These are phyloP conservation scores for Bathynomus jamesi DNA, from an alignment of 1,140 invertebrate genomes.

Conservation along the genomic window DNA sequence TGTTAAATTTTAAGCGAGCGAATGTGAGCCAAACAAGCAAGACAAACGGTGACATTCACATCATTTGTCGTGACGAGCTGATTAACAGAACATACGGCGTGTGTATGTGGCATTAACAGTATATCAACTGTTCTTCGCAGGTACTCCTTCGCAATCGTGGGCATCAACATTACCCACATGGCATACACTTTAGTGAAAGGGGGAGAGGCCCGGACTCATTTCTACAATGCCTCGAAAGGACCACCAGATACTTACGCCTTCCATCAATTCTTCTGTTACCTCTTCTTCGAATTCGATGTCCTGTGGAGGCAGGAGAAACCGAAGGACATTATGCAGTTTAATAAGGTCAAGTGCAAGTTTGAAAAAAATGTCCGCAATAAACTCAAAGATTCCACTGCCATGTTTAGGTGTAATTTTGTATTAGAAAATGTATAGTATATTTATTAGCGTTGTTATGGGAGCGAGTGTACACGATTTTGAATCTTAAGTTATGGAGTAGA, in stretches of 20 bases:
- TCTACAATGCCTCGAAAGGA: slow-evolving; percentile 63
- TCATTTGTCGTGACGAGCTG: too few relatives aligned
- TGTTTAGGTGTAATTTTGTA: slow-evolving; percentile 64
- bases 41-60: too few relatives aligned
- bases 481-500: too few relatives aligned
- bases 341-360: slow-evolving; percentile 72
- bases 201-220: slow-evolving; percentile 78
- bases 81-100: too few relatives aligned
- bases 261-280: slow-evolving; percentile 87
- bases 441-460: too few relatives aligned
- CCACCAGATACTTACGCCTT: slow-evolving; percentile 66
- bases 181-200: slow-evolving; percentile 69
- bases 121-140: too few relatives aligned
- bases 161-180: slow-evolving; percentile 92
- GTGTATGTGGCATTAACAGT: too few relatives aligned
- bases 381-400: slow-evolving; percentile 55
- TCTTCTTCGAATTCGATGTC: slow-evolving; percentile 88
- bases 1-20: too few relatives aligned
- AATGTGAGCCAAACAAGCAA: too few relatives aligned
- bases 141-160: slow-evolving; percentile 63
- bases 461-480: too few relatives aligned
- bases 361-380: slow-evolving; percentile 59
- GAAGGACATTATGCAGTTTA: slow-evolving; percentile 90
- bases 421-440: slow-evolving; percentile 52
- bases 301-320: slow-evolving; percentile 88